phyloP scores from a whole-genome alignment of 2,113 vertebrate genomes.

The Albula glossodonta region DNA sequence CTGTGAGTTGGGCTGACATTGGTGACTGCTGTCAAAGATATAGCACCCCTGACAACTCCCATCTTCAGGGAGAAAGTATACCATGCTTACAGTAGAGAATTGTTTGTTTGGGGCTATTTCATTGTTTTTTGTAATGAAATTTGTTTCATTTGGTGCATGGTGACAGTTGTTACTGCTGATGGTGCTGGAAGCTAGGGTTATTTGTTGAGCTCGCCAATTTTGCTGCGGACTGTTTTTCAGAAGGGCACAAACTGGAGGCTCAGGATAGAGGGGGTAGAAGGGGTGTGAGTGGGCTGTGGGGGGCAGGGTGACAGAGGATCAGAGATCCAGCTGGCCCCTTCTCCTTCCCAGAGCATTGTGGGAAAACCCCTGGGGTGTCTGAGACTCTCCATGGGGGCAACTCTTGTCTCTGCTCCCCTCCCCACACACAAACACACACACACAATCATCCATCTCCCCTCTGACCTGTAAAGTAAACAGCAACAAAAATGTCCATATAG shows the following conservation, averaged over 20 bases:
- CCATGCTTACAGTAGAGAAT: neutral
- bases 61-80: neutral
- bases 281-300: conserved; percentile 39
- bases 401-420: conserved; percentile 2
- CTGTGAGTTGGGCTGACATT: neutral
- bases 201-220: neutral
- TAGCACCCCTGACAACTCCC: neutral
- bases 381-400: conserved; percentile 8
- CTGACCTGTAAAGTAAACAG: conserved; percentile 1
- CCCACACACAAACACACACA: neutral
- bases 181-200: neutral
- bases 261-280: conserved; percentile 17
- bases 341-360: conserved; percentile 29
- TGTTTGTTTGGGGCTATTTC: neutral
- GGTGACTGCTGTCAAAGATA: conserved; percentile 3
- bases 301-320: conserved; percentile 33
- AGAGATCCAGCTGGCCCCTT: neutral
- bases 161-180: neutral
- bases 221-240: neutral
- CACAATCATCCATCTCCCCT: neutral
- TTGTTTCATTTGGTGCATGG: neutral
- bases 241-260: neutral
- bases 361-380: conserved; percentile 11
- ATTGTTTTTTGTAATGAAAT: neutral
- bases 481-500: neutral